phyloP scores from a whole-genome alignment of 2,113 vertebrate species.

The Rhabdomys dilectus region DNA sequence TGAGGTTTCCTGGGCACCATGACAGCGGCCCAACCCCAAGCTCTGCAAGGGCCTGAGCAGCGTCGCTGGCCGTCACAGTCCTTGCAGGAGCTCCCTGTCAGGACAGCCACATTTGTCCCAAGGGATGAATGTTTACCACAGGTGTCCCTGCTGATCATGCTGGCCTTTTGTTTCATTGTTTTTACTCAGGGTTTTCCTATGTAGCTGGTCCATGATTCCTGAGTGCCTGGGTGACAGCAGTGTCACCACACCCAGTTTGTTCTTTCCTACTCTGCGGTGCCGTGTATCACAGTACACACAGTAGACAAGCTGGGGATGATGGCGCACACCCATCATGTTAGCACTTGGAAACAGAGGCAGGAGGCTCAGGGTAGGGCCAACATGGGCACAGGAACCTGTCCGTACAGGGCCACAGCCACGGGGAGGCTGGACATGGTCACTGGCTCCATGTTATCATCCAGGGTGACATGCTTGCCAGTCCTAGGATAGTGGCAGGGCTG shows the following conservation, averaged over 20 bases:
- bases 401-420: background rate
- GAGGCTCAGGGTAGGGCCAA: background rate
- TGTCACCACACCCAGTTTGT: background rate
- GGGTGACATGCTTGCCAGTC: background rate
- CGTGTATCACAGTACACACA: background rate
- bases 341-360: background rate
- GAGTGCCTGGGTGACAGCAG: background rate
- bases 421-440: background rate
- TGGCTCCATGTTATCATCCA: background rate
- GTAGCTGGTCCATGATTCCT: background rate
- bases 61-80: no score
- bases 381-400: background rate
- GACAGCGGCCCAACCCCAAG: no score
- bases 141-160: background rate
- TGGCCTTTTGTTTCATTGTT: background rate
- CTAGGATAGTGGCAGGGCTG: no score
- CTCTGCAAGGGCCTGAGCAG: background rate
- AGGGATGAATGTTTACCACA: no score
- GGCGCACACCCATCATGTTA: background rate
- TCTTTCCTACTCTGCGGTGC: background rate
- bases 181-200: background rate
- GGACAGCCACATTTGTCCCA: background rate
- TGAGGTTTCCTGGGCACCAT: background rate
- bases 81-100: background rate
- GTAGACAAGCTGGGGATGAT: background rate